Percentiles rank a stretch among this genome's conserved stretches.
Evolutionary conservation across 2,113 vertebrate genomes (phyloP).

Genomic region (Procavia capensis): DNA sequence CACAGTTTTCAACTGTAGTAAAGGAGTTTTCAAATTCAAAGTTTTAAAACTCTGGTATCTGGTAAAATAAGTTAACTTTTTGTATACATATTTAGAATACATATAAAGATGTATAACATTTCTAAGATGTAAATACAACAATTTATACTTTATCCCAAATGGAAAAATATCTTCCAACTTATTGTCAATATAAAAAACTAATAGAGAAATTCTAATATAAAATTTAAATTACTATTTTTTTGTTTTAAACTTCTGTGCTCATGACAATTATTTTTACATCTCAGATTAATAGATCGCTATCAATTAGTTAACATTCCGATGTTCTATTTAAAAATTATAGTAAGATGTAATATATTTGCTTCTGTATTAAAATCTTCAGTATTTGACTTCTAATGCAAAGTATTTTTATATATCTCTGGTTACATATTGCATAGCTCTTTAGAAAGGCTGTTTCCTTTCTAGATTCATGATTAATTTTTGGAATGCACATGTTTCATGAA

Average conservation of each 20-base stretch:
- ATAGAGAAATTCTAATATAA: not conserved
- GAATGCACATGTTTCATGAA: not conserved
- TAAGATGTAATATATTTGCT: not conserved
- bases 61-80: not conserved
- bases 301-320: not conserved
- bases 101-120: not conserved
- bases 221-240: not conserved
- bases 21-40: not conserved
- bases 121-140: not conserved
- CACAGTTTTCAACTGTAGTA: not conserved
- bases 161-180: not conserved
- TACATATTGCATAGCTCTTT: not conserved
- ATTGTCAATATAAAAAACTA: not conserved
- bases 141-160: not conserved
- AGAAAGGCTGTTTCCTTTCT: not conserved
- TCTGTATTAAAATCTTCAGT: not conserved
- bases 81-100: not conserved
- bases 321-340: not conserved
- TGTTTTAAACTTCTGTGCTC: slow-evolving; percentile 5
- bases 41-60: not conserved
- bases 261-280: not conserved
- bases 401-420: not conserved
- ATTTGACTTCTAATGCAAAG: not conserved
- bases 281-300: not conserved
- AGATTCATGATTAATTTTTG: not conserved